Percentiles rank a stretch among this genome's conserved stretches.
phyloP scores from a whole-genome alignment of 2,888 invertebrate genomes.

The Monochamus alternatus region DNA sequence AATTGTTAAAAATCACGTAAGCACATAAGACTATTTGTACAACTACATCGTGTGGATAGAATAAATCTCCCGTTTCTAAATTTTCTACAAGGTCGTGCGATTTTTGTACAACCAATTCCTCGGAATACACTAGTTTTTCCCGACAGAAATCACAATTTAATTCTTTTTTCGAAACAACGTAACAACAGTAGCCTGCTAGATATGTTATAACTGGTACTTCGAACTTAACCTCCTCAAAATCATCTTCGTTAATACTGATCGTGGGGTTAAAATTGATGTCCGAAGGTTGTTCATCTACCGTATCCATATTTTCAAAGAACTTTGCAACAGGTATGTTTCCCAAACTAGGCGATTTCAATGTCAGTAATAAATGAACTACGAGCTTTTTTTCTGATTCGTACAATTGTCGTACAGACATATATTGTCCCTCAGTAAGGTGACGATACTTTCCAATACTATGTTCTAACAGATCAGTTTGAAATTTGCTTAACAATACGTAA shows the following conservation, averaged over 20 bases:
- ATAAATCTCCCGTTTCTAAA: constrained; percentile 2
- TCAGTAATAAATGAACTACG: constrained; percentile 28
- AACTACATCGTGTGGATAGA: not conserved
- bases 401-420: constrained; percentile 21
- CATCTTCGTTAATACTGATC: not conserved
- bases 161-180: not conserved
- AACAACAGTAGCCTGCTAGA: constrained; percentile 10
- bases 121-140: not conserved
- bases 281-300: not conserved
- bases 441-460: constrained; percentile 29
- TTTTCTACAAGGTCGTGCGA: constrained; percentile 9
- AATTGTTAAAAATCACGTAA: not conserved
- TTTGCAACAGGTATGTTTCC: constrained; percentile 9
- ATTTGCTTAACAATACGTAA: constrained; percentile 28
- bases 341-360: constrained; percentile 14
- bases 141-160: constrained; percentile 11
- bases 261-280: not conserved
- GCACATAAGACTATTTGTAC: constrained; percentile 1
- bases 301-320: constrained; percentile 14
- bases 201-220: constrained; percentile 19
- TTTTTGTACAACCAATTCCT: constrained; percentile 9
- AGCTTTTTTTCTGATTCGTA: constrained; percentile 24
- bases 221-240: not conserved
- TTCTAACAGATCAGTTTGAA: constrained; percentile 26
- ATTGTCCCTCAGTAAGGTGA: constrained; percentile 25